These are phyloP conservation scores for Odontomachus brunneus DNA, from an alignment of 1,140 invertebrate species.

Conservation along the genomic window DNA sequence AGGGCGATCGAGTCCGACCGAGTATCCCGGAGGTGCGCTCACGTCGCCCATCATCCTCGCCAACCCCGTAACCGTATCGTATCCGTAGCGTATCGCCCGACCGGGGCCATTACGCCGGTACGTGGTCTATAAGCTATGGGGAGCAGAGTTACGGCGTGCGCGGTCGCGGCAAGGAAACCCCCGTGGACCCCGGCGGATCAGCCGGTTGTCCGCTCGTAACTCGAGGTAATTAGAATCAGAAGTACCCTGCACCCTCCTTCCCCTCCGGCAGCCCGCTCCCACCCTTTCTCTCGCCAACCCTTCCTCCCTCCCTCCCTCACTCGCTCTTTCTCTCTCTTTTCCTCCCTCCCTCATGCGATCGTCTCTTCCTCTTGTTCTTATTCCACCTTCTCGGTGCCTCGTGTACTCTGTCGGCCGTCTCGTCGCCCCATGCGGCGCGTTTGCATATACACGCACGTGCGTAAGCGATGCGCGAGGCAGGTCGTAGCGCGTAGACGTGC, in stretches of 20 bases:
- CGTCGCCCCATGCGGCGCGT: slow-evolving; percentile 74
- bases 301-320: not conserved
- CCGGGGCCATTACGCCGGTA: slow-evolving; percentile 58
- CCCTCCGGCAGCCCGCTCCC: slow-evolving; percentile 14
- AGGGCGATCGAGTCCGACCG: not conserved
- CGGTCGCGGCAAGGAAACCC: slow-evolving; percentile 62
- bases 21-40: slow-evolving; percentile 18
- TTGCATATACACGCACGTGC: slow-evolving; percentile 71
- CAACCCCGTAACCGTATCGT: slow-evolving; percentile 56
- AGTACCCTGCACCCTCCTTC: slow-evolving; percentile 68
- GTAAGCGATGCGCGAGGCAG: slow-evolving; percentile 53
- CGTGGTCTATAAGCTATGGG: slow-evolving; percentile 68
- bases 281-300: slow-evolving; percentile 26
- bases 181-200: slow-evolving; percentile 66
- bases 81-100: slow-evolving; percentile 45
- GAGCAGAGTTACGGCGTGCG: slow-evolving; percentile 66
- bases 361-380: slow-evolving; percentile 41
- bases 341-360: too few relatives aligned
- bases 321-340: not conserved
- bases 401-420: slow-evolving; percentile 65
- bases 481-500: slow-evolving; percentile 47
- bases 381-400: slow-evolving; percentile 43
- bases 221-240: slow-evolving; percentile 78
- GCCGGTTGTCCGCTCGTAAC: slow-evolving; percentile 75
- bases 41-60: slow-evolving; percentile 47